Evolutionary conservation across 2,888 invertebrate species (phyloP), one percentile per base, ranked within the genome.

Genomic region (Gortyna flavago): DNA sequence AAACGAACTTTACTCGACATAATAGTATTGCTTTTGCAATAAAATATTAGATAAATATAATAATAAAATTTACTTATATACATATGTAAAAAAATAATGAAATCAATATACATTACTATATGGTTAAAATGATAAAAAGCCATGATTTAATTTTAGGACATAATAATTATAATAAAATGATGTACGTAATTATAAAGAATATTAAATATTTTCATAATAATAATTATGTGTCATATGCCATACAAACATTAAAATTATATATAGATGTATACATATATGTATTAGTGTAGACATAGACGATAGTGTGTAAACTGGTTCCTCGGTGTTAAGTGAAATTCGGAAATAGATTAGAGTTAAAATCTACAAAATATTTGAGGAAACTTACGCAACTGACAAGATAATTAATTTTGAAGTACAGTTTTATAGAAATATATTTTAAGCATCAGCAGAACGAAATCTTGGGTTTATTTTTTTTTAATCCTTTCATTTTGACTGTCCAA

Each of bases 261-360:
- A 85, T 88, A 89, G 81, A 85, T 79, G 88, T 86, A 85, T 88
- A 84, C 86, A 85, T 91, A 90, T 85, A 87, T 70, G 69, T 79
- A 86, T 75, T 65, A 89, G 85, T 85, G 88, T 89, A 89, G 88
- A 87, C 65, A 86, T 88, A 86, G 85, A 76, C 83, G 85, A 83
- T 85, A 87, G 89, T 88, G 86, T 92, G 87, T 89, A 88, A 90
- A 91, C 89, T 92, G 92, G 90, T 90, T 90, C 88, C 87, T 85
- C 84, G 67, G 83, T 89, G 88, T 88, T 86, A 80, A 85, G 89
- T 89, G 90, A 91, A 92, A 92, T 91, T 91, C 89, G 88, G 86
- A 87, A 85, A 87, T 87, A 78, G 76, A 67, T 77, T 81, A 80
- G 35, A 82, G 64, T 78, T 81, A 79, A 79, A 78, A 83, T 65